phyloP scores from a whole-genome alignment of 2,888 invertebrate genomes.

The Cryptocephalus moraei region DNA sequence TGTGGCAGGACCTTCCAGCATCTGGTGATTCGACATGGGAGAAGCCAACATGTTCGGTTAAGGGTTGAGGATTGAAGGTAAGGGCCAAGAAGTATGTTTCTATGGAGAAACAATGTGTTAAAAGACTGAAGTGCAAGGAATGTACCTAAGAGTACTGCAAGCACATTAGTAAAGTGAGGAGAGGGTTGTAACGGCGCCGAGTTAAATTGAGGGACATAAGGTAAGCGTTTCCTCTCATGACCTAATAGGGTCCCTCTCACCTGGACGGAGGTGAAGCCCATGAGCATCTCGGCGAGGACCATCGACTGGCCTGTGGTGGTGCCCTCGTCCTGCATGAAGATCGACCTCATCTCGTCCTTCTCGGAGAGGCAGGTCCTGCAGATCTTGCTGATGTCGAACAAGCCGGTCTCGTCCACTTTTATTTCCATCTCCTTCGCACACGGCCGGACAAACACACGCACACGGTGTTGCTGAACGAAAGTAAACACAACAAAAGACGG shows the following conservation, averaged over 20 bases:
- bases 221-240: too few relatives aligned
- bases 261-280: slow-evolving; percentile 36
- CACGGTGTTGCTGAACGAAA: slow-evolving; percentile 19
- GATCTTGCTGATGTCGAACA: slow-evolving; percentile 37
- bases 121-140: too few relatives aligned
- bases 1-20: too few relatives aligned
- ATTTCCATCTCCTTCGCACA: slow-evolving; percentile 26
- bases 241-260: slow-evolving; percentile 18
- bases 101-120: too few relatives aligned
- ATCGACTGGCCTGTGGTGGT: slow-evolving; percentile 30
- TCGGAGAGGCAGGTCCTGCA: slow-evolving; percentile 40
- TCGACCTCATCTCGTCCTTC: slow-evolving; percentile 39
- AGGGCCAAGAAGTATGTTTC: too few relatives aligned
- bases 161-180: too few relatives aligned
- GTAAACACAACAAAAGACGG: slow-evolving; percentile 28
- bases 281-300: slow-evolving; percentile 40
- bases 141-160: too few relatives aligned
- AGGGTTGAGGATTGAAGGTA: too few relatives aligned
- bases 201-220: too few relatives aligned
- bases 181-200: too few relatives aligned
- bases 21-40: too few relatives aligned
- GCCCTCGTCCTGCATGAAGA: slow-evolving; percentile 35
- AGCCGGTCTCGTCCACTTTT: slow-evolving; percentile 25
- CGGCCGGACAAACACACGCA: slow-evolving; percentile 4
- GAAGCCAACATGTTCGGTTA: too few relatives aligned